Evolutionary conservation across 1,140 invertebrate genomes (phyloP), one percentile per base, ranked within the genome.

Genomic region (Drosophila funebris): DNA sequence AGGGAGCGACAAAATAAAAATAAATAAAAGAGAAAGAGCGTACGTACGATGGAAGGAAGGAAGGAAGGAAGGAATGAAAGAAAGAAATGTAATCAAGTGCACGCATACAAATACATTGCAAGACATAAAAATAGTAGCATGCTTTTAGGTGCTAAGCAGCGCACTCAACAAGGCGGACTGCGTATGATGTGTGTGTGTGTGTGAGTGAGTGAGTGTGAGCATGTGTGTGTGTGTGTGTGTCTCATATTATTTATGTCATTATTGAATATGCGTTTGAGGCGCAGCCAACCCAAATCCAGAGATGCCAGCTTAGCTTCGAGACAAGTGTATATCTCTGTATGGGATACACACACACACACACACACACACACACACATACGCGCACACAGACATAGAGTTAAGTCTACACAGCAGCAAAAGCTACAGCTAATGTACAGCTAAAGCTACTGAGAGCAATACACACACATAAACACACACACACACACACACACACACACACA

Each of bases 81-180:
- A 44, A 81, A 69, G 72, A 68, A 87, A 88, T 82, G 78, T 78
- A 73, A 82, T 88, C 78, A 88, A 87, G 67, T 87, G 82, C 68
- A 82, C 70, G 76, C 73, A 74, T 58, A 53, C 13, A 53, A 16
- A 60, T 3, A 60, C 43, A 63, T 27, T 44, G 20, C 43, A 52
- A 41, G 22, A 41, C 41, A 41, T 52, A 76, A 62, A 88, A 83
- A 83, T 68, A 71, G 75, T 87, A 76, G 87, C 76, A 74, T 83
- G 79, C 88, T 90, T 90, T 81, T 90, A 90, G 87, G 87, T 90
- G 88, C 87, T 83, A 84, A 85, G 82, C 77, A 85, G 80, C 79
- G 63, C 58, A 81, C 82, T 80, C 73, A 63, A 70, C 53, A 37
- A 29, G 48, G 16, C 22, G 29, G 13, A 36, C 0, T 39, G 13